Evolutionary conservation across 37 sponge, comb jelly and placozoan genomes (phyloP).

Genomic region (Spongia lamella): DNA sequence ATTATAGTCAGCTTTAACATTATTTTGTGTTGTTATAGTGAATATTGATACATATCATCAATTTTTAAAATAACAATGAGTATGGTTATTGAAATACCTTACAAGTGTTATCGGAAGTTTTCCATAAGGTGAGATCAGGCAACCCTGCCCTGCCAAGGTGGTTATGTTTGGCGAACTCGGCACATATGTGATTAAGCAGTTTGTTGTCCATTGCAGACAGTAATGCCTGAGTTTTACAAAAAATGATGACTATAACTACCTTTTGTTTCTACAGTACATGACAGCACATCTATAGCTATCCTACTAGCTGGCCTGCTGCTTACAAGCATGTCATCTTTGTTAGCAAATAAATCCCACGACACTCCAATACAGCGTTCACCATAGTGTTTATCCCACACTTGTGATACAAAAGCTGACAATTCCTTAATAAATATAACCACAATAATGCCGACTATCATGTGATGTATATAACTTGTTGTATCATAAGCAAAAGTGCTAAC

Average conservation of each 20-base stretch:
- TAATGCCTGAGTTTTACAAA: constrained; percentile 32
- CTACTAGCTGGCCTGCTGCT: neutral
- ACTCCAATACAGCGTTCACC: constrained; percentile 55
- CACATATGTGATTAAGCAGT: constrained; percentile 40
- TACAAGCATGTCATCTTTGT: constrained; percentile 42
- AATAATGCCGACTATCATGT: too few species aligned
- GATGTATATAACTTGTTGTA: too few species aligned
- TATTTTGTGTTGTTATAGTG: too few species aligned
- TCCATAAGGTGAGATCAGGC: constrained; percentile 80
- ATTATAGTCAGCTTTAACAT: too few species aligned
- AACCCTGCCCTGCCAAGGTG: constrained; percentile 48
- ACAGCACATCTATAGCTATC: neutral
- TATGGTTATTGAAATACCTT: too few species aligned
- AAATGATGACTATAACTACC: neutral
- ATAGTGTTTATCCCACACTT: constrained; percentile 39
- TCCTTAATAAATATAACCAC: constrained; percentile 26
- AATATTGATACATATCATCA: neutral
- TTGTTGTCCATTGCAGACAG: constrained; percentile 54
- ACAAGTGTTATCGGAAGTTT: constrained; percentile 17
- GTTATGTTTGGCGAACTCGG: constrained; percentile 31
- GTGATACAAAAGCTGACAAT: constrained; percentile 12
- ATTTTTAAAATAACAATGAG: neutral
- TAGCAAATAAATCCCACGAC: constrained; percentile 65
- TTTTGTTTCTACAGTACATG: neutral
- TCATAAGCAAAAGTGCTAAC: too few species aligned